These are phyloP conservation scores for Bos indicus DNA, from an alignment of 2,113 vertebrate genomes.

Conservation along the genomic window DNA sequence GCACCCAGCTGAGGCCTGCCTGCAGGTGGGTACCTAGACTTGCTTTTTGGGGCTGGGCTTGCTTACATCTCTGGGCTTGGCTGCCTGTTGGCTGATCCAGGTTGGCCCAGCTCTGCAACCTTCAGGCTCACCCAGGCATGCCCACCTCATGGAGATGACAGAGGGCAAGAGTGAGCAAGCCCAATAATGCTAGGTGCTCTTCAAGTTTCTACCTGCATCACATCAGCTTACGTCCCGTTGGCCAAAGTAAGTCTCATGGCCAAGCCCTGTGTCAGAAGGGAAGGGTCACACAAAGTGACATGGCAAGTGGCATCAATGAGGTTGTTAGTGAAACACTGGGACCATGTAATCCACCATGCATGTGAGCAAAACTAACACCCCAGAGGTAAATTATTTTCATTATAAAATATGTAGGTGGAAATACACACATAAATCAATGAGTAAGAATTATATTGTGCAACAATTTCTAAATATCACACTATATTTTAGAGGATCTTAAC, in stretches of 20 bases:
- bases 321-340: neutral
- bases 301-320: neutral
- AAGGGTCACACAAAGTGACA: neutral
- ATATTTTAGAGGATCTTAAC: neutral
- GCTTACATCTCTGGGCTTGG: neutral
- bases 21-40: neutral
- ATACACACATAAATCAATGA: neutral
- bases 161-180: neutral
- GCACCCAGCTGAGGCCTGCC: neutral
- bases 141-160: neutral
- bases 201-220: neutral
- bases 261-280: neutral
- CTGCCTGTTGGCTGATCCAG: neutral
- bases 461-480: neutral
- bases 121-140: neutral
- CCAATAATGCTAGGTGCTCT: neutral
- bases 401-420: neutral
- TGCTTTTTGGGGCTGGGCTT: neutral
- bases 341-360: neutral
- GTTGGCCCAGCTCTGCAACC: neutral
- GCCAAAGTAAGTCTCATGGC: neutral
- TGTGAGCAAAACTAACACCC: neutral
- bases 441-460: neutral
- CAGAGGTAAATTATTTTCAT: neutral
- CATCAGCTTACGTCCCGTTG: neutral